Conservation (phyloP, 2,888 invertebrate species). For the Lycophotia porphyrea region DNA sequence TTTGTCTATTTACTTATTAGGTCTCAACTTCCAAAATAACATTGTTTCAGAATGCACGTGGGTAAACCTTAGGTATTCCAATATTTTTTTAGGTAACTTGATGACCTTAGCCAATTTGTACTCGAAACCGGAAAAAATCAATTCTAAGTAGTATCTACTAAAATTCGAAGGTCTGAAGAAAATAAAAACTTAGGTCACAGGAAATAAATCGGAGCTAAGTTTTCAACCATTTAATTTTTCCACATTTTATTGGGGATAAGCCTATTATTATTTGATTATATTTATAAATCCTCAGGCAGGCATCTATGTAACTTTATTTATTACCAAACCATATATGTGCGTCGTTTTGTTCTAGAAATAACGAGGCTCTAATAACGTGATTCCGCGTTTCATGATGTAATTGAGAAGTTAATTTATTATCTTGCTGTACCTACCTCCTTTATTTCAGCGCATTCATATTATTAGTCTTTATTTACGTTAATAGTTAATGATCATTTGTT, state of each 20-base stretch:
- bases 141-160: conserved; percentile 8
- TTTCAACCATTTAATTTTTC: conserved; percentile 1
- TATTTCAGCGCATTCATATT: not conserved
- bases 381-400: conserved; percentile 2
- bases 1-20: not conserved
- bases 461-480: not conserved
- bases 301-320: conserved; percentile 1
- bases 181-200: not conserved
- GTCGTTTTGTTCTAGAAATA: conserved; percentile 20
- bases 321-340: not conserved
- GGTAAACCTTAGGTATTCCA: not conserved
- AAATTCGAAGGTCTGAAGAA: not conserved
- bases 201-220: not conserved
- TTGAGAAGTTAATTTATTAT: not conserved
- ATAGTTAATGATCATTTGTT: not conserved
- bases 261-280: too few relatives aligned
- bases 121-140: not conserved
- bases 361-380: conserved; percentile 4
- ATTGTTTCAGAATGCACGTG: not conserved
- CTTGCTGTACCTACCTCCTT: conserved; percentile 16
- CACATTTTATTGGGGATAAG: too few relatives aligned
- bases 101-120: conserved; percentile 3
- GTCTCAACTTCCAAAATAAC: not conserved
- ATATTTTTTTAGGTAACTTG: not conserved
- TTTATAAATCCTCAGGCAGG: not conserved